Evolutionary conservation across 2,113 vertebrate species (phyloP), one percentile per base, ranked within the genome.

Genomic region (Coptodon rendalli): DNA sequence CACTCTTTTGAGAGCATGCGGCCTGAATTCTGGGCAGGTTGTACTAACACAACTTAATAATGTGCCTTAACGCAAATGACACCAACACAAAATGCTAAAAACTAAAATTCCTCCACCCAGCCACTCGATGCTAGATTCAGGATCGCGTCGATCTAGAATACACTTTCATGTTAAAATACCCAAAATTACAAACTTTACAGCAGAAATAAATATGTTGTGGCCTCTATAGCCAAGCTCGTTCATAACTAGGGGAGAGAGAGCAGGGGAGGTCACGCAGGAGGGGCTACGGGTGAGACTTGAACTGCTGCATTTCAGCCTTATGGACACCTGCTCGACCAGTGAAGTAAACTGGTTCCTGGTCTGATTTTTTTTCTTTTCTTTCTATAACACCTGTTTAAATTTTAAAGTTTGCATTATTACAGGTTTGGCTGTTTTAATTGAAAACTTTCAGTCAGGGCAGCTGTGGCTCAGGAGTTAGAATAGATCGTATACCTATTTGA

Each of bases 111-210:
- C 31, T 63, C 17, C 59, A 63, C 17, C 3, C 17, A 11, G 59
- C 1, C 17, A 36, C 59, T n/a, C 53, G 7, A 68, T 12, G 36
- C 19, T 19, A 34, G 31, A 10, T 63, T 38, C 34, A 68, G 0
- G 36, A 68, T 22, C 1, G 0, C 0, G 1, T 68, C 2, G 0
- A 22, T 6, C 63, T 13, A 38, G 34, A 63, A 68, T n/a, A 68
- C 1, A 22, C 19, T 22, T 38, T 38, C 63, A 40, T 22, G 34
- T 38, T 40, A 68, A 68, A 68, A 68, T 13, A 68, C 7, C 19
- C 22, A 68, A 66, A 36, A 38, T 66, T 13, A 38, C 61, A 66
- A 38, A 38, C 31, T 38, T 68, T 22, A 0, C 4, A 40, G 19
- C 5, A 68, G 36, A 68, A 22, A 68, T 13, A 68, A 68, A 68